Evolutionary conservation across 2,797 vertebrate genomes (phyloP).

Genomic region (Tolypeutes matacus): DNA sequence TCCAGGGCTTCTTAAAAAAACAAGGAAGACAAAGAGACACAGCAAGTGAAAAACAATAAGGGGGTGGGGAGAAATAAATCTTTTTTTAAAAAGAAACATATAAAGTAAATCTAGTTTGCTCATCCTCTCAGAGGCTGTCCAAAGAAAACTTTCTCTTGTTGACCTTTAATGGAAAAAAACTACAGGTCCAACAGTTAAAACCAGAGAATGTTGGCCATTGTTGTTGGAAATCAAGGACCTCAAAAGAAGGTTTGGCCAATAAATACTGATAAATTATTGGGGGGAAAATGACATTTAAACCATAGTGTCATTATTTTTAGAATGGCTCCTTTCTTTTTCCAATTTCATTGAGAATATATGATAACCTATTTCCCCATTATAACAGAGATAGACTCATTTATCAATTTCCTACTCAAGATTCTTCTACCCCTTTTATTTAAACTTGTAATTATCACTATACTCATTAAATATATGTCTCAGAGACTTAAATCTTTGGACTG

Average conservation of each 20-base stretch:
- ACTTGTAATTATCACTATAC: too few relatives aligned
- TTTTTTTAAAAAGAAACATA: too few relatives aligned
- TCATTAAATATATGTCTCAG: too few relatives aligned
- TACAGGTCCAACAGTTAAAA: neutral
- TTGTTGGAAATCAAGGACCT: neutral
- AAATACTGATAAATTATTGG: neutral
- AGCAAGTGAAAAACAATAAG: too few relatives aligned
- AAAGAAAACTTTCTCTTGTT: neutral
- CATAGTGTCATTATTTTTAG: neutral
- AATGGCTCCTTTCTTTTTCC: neutral
- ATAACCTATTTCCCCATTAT: too few relatives aligned
- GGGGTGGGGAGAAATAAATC: too few relatives aligned
- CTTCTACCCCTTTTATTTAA: too few relatives aligned
- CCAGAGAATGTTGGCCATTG: neutral
- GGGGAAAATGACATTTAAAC: neutral
- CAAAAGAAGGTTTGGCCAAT: neutral
- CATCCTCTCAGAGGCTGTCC: neutral
- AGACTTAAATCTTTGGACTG: too few relatives aligned
- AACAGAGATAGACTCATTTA: too few relatives aligned
- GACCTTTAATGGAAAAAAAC: neutral
- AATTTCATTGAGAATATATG: neutral
- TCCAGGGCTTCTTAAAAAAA: too few relatives aligned
- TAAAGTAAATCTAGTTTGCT: neutral
- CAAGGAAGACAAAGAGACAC: too few relatives aligned
- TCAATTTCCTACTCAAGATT: too few relatives aligned